Conservation (phyloP, 2,113 vertebrate species). For the Solea solea region DNA sequence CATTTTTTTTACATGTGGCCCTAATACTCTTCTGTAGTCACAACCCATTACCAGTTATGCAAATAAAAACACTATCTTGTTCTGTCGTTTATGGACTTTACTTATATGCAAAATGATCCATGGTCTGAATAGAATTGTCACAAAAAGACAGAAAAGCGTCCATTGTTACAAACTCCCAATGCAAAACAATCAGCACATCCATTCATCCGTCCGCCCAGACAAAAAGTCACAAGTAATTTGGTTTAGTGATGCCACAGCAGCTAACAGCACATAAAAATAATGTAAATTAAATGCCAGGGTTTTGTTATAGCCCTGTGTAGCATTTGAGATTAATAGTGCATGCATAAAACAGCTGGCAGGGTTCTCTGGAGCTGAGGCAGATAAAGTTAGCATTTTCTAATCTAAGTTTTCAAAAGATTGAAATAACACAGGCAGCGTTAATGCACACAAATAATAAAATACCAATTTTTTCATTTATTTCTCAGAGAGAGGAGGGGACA, state of each 20-base stretch:
- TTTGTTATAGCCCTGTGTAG: constrained; percentile 27
- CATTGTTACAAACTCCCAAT: not conserved
- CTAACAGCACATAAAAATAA: constrained; percentile 21
- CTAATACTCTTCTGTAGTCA: too few relatives aligned
- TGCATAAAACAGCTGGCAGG: constrained; percentile 18
- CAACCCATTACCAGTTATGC: too few relatives aligned
- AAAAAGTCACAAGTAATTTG: constrained; percentile 11
- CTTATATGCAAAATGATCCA: not conserved
- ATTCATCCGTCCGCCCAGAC: constrained; percentile 1
- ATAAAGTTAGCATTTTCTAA: constrained; percentile 9
- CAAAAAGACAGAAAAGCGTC: not conserved
- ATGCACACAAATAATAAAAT: constrained; percentile 3
- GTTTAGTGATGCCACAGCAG: constrained; percentile 12
- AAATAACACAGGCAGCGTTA: not conserved
- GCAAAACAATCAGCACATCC: not conserved
- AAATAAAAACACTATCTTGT: too few relatives aligned
- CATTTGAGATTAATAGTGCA: constrained; percentile 39
- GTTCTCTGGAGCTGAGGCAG: constrained; percentile 4
- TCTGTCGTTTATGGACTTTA: too few relatives aligned
- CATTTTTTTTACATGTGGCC: too few relatives aligned
- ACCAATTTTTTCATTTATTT: constrained; percentile 14
- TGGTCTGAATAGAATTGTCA: not conserved
- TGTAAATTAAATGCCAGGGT: constrained; percentile 21
- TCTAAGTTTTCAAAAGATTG: constrained; percentile 11
- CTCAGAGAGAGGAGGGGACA: constrained; percentile 9